Percentiles rank a stretch among this genome's conserved stretches.
phyloP scores from a whole-genome alignment of 2,888 invertebrate species.

The Alsophila aescularia region DNA sequence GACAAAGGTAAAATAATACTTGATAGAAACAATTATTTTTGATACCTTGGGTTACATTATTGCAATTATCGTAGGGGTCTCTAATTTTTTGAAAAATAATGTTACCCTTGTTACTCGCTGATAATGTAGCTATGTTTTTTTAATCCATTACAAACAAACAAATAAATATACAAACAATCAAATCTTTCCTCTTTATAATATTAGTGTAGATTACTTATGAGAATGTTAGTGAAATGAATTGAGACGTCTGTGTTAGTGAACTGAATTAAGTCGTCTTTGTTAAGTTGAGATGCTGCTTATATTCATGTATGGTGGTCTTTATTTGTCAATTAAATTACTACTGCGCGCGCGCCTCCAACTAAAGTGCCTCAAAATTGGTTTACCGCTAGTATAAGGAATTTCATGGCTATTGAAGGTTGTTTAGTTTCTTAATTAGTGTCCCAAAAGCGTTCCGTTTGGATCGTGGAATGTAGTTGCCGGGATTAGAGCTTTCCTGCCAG shows the following conservation, averaged over 20 bases:
- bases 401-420: constrained; percentile 76
- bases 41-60: no score
- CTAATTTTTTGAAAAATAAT: no score
- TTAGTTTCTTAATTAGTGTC: constrained; percentile 78
- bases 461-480: constrained; percentile 56
- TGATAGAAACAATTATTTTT: no score
- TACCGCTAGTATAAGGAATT: constrained; percentile 78
- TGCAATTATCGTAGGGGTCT: no score
- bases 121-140: no score
- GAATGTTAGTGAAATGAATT: not conserved
- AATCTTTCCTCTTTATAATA: no score
- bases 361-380: constrained; percentile 77
- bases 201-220: no score
- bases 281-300: constrained; percentile 10
- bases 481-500: constrained; percentile 62
- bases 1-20: no score
- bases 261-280: not conserved
- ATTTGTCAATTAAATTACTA: constrained; percentile 75
- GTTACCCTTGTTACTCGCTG: no score
- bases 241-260: not conserved
- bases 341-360: constrained; percentile 62
- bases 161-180: no score
- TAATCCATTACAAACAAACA: no score
- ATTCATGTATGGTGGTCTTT: constrained; percentile 45
- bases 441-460: constrained; percentile 56